Evolutionary conservation across 2,888 invertebrate species (phyloP), one percentile per base, ranked within the genome.

Genomic region (Leucophora obtusa): DNA sequence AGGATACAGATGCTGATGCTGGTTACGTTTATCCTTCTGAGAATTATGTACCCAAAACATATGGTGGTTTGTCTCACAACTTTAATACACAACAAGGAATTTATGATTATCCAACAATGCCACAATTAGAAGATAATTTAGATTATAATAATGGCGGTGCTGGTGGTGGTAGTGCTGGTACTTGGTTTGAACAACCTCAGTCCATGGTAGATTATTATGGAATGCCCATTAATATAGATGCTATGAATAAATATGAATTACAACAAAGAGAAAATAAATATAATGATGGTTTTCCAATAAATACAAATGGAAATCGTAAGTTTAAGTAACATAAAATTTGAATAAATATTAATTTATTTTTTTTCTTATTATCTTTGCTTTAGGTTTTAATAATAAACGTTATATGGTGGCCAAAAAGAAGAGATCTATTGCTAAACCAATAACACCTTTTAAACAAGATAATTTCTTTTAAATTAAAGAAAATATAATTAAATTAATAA

Each of bases 371-470:
- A n/a, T n/a, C n/a, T n/a, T n/a, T n/a, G n/a, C n/a, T 68, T 0
- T 63, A 89, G 89, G 87, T 63, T 89, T 85, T 70, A 86, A 84
- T 53, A 83, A 86, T 9, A 90, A 90, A 83, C 89, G 90, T 17
- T 90, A 87, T 63, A 90, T 90, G 90, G 89, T 90, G 47, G 84
- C 89, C 77, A 90, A 90, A 81, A 90, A 89, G 86, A 90, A 90
- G 82, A 87, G 90, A 38, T 89, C 90, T 11, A 82, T 89, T 18
- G 84, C 85, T 47, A 89, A 87, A 28, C 88, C 87, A 0, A 82
- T 83, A 54, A 83, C 82, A 15, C 85, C 86, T 21, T 86, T 86
- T 60, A 86, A 86, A 75, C 86, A 86, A 72, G 89, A 88, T 56
- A 87, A 87, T 74, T 88, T 86, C 76, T 89, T 86, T 83, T 89